Evolutionary conservation across 2,797 vertebrate species (phyloP), one percentile per base, ranked within the genome.

Genomic region (Neoniphon sammara): DNA sequence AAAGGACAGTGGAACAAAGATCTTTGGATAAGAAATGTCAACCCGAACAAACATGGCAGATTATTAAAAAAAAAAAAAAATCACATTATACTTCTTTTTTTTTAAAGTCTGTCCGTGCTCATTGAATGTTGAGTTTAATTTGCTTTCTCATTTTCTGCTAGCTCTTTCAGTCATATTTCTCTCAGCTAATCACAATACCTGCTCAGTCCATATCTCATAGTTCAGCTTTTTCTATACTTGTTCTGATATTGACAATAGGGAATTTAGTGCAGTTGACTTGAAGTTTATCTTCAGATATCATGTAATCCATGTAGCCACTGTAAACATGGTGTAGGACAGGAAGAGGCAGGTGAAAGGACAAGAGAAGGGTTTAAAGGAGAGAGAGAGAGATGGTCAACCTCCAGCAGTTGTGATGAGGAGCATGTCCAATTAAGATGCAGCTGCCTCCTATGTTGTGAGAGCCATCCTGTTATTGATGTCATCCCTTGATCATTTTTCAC

Each of bases 401-500:
- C 66, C 55, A 75, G 78, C 71, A 42, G 42, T 66, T 84, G 76
- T 91, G 91, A 91, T 90, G 82, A 89, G 80, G 68, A 76, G 83
- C 75, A 46, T 65, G 82, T 88, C 81, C 84, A 88, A 89, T 93
- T 91, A 90, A 87, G 79, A 87, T 91, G 83, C 90, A 93, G 90
- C 89, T 90, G 85, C 52, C 79, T 87, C 75, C 75, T 78, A 78
- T 87, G 83, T 81, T 81, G 81, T 86, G 70, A 85, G 77, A 76
- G 78, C 85, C 68, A 58, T 90, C 82, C 78, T 78, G 78, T 85
- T 87, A 91, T 90, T 92, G 89, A 93, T 93, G 91, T 90, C 87
- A 83, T 78, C 87, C 89, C 90, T 93, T 92, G 90, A 92, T 92
- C 84, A 88, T 90, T 90, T 90, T 88, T 88, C 86, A 87, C 85